Conservation (phyloP, 2,113 vertebrate genomes). For the Dicaeum eximium region DNA sequence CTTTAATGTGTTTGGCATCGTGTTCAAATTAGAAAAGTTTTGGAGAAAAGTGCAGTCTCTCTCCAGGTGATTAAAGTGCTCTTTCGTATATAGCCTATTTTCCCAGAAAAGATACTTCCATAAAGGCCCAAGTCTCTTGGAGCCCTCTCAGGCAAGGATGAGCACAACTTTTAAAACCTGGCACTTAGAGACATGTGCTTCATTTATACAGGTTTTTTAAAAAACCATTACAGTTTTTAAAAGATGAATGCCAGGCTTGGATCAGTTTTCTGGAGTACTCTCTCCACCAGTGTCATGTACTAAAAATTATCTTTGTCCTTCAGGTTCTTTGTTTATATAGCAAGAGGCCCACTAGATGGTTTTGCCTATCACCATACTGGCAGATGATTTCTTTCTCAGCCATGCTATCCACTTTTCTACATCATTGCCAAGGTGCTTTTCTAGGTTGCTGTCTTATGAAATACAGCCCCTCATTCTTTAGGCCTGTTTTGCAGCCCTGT, state of each 20-base stretch:
- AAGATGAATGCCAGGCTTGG: neutral
- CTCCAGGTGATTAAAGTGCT: neutral
- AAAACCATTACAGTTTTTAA: neutral
- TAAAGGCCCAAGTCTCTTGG: neutral
- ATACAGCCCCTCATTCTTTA: neutral
- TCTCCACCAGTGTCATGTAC: neutral
- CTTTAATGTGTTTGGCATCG: neutral
- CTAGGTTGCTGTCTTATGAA: neutral
- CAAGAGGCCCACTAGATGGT: neutral
- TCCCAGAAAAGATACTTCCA: neutral
- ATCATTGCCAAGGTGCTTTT: neutral
- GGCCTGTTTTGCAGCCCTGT: neutral
- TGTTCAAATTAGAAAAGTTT: neutral
- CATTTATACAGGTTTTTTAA: neutral
- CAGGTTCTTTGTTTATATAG: neutral
- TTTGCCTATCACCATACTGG: neutral
- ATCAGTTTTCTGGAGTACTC: neutral
- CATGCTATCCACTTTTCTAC: neutral
- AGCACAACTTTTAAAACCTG: neutral
- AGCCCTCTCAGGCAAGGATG: neutral
- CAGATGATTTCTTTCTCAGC: neutral
- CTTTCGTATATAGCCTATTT: neutral
- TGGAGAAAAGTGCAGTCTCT: neutral
- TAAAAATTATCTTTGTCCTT: neutral
- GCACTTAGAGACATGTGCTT: neutral